Evolutionary conservation across 2,888 invertebrate genomes (phyloP).

Genomic region (Drosophila histrio): DNA sequence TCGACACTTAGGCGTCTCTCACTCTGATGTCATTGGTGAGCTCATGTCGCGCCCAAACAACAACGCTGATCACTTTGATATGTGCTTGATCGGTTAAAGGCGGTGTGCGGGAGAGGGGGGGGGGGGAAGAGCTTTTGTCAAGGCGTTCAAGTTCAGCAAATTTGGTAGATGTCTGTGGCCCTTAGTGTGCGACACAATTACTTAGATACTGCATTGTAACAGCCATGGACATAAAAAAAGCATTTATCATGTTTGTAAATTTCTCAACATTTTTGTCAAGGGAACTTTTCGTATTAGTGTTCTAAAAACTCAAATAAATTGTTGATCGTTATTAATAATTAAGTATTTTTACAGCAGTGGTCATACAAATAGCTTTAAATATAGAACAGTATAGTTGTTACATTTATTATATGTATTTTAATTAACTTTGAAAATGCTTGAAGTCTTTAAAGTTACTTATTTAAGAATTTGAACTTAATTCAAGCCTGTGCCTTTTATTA

Average conservation of each 20-base stretch:
- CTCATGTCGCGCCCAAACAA: conserved; percentile 58
- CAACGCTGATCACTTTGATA: conserved; percentile 19
- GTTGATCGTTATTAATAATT: too few species aligned
- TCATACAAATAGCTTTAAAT: neutral
- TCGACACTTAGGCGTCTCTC: conserved; percentile 16
- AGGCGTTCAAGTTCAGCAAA: conserved; percentile 60
- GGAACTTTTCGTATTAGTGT: too few species aligned
- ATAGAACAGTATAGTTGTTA: too few species aligned
- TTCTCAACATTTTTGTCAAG: too few species aligned
- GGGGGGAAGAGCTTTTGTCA: conserved; percentile 47
- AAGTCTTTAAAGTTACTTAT: too few species aligned
- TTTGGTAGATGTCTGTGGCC: conserved; percentile 21
- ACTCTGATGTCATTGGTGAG: conserved; percentile 67
- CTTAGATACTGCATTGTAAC: conserved; percentile 5
- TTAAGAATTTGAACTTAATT: too few species aligned
- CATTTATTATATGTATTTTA: too few species aligned
- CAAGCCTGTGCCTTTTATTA: too few species aligned
- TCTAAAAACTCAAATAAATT: too few species aligned
- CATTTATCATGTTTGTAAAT: too few species aligned
- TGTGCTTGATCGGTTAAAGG: conserved; percentile 5
- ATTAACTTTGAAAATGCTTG: too few species aligned
- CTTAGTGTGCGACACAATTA: conserved; percentile 58
- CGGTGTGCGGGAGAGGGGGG: too few species aligned
- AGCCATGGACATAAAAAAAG: neutral
- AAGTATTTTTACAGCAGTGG: neutral